These are phyloP conservation scores for Rhea pennata DNA, from an alignment of 2,113 vertebrate species.

Conservation along the genomic window DNA sequence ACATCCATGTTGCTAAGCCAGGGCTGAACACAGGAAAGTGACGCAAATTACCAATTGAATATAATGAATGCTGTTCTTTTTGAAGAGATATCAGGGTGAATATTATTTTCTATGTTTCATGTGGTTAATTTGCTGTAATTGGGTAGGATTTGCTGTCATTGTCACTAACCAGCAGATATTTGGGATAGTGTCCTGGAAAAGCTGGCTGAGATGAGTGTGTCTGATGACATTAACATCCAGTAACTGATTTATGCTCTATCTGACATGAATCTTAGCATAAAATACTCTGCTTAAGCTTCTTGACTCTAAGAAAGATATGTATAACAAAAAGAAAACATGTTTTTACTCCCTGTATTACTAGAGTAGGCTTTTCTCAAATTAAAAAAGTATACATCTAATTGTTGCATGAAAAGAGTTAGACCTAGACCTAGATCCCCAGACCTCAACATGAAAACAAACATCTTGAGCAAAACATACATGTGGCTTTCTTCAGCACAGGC, in stretches of 20 bases:
- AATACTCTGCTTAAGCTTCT: background rate
- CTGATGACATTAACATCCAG: background rate
- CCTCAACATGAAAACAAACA: background rate
- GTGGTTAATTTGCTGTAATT: background rate
- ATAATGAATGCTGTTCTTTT: background rate
- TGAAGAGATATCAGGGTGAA: background rate
- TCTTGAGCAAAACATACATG: background rate
- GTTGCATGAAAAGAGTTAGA: background rate
- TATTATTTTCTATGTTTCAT: background rate
- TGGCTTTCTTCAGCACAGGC: background rate
- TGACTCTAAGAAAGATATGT: background rate
- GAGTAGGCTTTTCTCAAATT: background rate
- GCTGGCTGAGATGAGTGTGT: background rate
- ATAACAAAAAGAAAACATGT: background rate
- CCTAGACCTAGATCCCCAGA: background rate
- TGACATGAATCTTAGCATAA: background rate
- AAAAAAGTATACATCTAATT: background rate
- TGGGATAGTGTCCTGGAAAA: background rate
- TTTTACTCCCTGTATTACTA: background rate
- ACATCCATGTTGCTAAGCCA: background rate
- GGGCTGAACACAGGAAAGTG: background rate
- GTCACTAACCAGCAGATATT: background rate
- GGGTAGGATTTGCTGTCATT: background rate
- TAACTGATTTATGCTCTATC: background rate
- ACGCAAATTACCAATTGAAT: background rate